Evolutionary conservation across 1,140 invertebrate species (phyloP).

Genomic region (Latrodectus geometricus): DNA sequence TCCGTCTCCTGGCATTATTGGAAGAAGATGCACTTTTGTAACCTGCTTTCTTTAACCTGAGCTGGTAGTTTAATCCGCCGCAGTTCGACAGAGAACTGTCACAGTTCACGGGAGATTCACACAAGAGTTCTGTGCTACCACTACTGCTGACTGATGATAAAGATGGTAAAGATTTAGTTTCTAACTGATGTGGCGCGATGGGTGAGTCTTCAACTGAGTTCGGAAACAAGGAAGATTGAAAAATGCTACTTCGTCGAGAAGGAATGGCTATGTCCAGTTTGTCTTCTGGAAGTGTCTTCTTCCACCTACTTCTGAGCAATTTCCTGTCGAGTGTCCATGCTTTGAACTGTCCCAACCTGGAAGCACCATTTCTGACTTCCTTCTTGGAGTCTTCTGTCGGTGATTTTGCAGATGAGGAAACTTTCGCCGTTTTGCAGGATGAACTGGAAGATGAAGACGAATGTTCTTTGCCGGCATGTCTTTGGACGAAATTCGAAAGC

Average conservation of each 20-base stretch:
- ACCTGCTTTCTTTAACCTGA: constrained; percentile 53
- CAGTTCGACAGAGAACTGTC: constrained; percentile 2
- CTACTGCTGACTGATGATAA: constrained; percentile 26
- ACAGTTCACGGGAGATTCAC: not conserved
- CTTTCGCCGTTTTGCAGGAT: not conserved
- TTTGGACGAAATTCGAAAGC: constrained; percentile 49
- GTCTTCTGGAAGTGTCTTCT: constrained; percentile 45
- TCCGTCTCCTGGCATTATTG: constrained; percentile 29
- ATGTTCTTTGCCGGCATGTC: constrained; percentile 21
- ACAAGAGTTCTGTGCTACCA: constrained; percentile 26
- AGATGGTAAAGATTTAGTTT: constrained; percentile 43
- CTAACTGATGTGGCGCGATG: constrained; percentile 7
- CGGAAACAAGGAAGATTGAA: constrained; percentile 54
- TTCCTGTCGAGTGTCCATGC: constrained; percentile 63
- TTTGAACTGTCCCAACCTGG: constrained; percentile 60
- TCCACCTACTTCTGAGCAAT: constrained; percentile 55
- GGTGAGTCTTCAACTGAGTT: constrained; percentile 28
- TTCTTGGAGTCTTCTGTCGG: constrained; percentile 41
- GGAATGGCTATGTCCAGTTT: constrained; percentile 33
- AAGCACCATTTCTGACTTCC: constrained; percentile 28
- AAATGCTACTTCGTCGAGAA: constrained; percentile 36
- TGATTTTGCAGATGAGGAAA: not conserved
- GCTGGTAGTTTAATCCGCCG: constrained; percentile 55
- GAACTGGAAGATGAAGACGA: not conserved
- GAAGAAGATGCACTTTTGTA: constrained; percentile 46